A percentile compares a stretch with the other conserved stretches of the same genome.
phyloP scores from a whole-genome alignment of 2,888 invertebrate species.

The Acleris emargana region DNA sequence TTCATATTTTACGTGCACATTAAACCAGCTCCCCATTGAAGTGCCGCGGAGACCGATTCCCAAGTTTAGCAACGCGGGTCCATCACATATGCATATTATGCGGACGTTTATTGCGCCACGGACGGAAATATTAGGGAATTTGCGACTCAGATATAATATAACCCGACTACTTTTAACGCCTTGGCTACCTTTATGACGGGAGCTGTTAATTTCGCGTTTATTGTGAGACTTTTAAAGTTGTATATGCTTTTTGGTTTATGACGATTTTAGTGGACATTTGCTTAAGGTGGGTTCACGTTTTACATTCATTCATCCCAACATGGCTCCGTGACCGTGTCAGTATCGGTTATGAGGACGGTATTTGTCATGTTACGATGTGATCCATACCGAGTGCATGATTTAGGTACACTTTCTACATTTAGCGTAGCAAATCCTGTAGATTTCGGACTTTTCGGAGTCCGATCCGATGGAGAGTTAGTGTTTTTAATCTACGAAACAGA shows the following conservation, averaged over 20 bases:
- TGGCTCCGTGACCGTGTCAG: too few relatives aligned
- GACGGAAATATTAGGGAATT: constrained; percentile 35
- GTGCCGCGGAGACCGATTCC: constrained; percentile 31
- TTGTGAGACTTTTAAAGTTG: constrained; percentile 24
- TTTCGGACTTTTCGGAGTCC: too few relatives aligned
- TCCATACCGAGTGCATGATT: too few relatives aligned
- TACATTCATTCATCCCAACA: too few relatives aligned
- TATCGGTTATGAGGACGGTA: too few relatives aligned
- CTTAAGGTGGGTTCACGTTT: too few relatives aligned
- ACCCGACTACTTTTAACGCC: constrained; percentile 30
- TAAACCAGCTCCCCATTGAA: constrained; percentile 34
- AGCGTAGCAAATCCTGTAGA: too few relatives aligned
- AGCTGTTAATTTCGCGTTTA: constrained; percentile 33
- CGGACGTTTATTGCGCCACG: constrained; percentile 36
- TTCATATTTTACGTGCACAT: constrained; percentile 37
- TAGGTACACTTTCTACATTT: too few relatives aligned
- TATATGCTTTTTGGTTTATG: constrained; percentile 7
- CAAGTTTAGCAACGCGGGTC: constrained; percentile 26
- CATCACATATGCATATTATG: constrained; percentile 37
- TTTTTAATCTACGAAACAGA: too few relatives aligned
- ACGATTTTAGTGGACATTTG: constrained; percentile 2
- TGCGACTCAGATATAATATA: constrained; percentile 12
- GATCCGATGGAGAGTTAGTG: too few relatives aligned
- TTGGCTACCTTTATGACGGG: constrained; percentile 33
- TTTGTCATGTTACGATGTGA: too few relatives aligned